These are phyloP conservation scores for Chrysopilus asiliformis DNA, from an alignment of 2,888 invertebrate genomes.

Conservation along the genomic window DNA sequence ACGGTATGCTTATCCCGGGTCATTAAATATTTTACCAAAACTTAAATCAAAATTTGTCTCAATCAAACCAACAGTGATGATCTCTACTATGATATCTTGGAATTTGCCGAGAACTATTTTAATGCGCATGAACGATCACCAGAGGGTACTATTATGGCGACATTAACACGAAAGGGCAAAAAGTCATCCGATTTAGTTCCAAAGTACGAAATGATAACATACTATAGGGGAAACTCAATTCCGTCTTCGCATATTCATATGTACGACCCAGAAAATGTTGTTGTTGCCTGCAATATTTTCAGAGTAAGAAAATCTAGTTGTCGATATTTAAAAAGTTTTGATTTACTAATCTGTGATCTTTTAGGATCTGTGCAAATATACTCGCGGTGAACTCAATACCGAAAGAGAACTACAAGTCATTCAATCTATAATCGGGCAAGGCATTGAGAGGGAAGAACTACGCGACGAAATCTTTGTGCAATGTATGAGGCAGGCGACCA, in stretches of 20 bases:
- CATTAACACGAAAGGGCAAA: conserved; percentile 60
- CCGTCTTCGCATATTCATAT: conserved; percentile 89
- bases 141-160: conserved; percentile 80
- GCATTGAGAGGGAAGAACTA: conserved; percentile 81
- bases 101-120: conserved; percentile 89
- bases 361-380: conserved; percentile 79
- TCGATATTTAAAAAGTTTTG: neutral
- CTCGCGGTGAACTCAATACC: conserved; percentile 73
- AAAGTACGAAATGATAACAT: conserved; percentile 86
- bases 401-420: conserved; percentile 73
- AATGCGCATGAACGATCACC: conserved; percentile 77
- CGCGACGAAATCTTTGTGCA: conserved; percentile 86
- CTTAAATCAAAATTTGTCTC: conserved; percentile 32
- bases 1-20: conserved; percentile 10
- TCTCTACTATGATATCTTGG: conserved; percentile 66
- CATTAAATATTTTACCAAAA: conserved; percentile 22
- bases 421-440: conserved; percentile 72
- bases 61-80: conserved; percentile 39
- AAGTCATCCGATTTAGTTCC: conserved; percentile 69
- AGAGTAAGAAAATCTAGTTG: conserved; percentile 46
- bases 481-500: conserved; percentile 76
- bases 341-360: neutral
- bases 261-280: conserved; percentile 88
- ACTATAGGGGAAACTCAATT: conserved; percentile 75
- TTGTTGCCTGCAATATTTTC: conserved; percentile 78